Conservation (phyloP, 1,140 invertebrate genomes). For the Goniozus legneri region DNA sequence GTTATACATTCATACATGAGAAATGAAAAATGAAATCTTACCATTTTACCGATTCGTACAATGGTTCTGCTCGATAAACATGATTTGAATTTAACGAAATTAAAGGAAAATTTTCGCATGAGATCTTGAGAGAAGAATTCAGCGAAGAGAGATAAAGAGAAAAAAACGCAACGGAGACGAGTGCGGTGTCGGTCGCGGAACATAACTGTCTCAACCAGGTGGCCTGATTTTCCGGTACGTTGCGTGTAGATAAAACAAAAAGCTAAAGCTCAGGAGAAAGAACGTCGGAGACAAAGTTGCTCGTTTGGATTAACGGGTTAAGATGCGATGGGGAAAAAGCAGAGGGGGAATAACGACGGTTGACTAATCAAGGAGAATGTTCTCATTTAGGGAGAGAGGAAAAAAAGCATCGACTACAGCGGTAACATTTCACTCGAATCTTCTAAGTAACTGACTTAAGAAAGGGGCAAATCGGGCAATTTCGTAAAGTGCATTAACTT, state of each 20-base stretch:
- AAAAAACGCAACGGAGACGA: neutral
- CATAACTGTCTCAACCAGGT: constrained; percentile 30
- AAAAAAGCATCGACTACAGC: no score
- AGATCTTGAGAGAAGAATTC: neutral
- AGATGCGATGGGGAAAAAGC: neutral
- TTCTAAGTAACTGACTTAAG: no score
- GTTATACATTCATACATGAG: no score
- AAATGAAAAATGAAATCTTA: no score
- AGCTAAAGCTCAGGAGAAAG: constrained; percentile 15
- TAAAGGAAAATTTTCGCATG: constrained; percentile 4
- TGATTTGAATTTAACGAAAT: neutral
- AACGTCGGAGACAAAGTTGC: constrained; percentile 19
- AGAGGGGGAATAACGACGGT: neutral
- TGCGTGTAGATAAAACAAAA: constrained; percentile 20
- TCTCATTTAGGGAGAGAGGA: neutral
- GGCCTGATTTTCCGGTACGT: constrained; percentile 33
- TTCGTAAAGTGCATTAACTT: no score
- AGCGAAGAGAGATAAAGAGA: no score
- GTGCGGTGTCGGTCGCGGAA: constrained; percentile 20
- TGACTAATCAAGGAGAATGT: neutral
- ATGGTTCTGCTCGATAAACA: no score
- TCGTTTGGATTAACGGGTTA: neutral
- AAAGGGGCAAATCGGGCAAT: no score
- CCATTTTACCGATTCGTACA: no score
- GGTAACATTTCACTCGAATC: no score